Evolutionary conservation across 2,888 invertebrate species (phyloP).

Genomic region (Sympetrum striolatum): DNA sequence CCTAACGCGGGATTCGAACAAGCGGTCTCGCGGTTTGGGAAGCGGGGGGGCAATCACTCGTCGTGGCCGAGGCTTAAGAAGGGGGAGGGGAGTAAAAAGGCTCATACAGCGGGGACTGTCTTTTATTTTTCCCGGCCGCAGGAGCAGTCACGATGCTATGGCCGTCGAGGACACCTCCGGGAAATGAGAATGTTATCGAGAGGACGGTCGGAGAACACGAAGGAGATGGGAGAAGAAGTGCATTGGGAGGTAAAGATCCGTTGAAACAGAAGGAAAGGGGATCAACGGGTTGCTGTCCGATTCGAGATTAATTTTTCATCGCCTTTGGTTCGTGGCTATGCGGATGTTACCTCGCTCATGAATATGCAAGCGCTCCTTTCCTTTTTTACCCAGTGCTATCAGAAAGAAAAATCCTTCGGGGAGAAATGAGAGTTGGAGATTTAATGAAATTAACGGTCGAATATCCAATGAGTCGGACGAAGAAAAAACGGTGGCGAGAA

Average conservation of each 20-base stretch:
- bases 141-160: conserved; percentile 22
- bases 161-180: conserved; percentile 20
- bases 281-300: not conserved
- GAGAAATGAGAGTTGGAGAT: not conserved
- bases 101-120: not conserved
- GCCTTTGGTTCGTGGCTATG: not conserved
- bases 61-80: not conserved
- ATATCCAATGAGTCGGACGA: no score
- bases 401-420: not conserved
- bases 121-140: not conserved
- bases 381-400: not conserved
- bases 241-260: not conserved
- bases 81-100: not conserved
- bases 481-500: no score
- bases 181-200: conserved; percentile 12
- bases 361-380: not conserved
- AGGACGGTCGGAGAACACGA: not conserved
- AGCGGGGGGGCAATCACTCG: not conserved
- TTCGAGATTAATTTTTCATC: not conserved
- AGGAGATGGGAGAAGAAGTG: not conserved
- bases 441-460: not conserved
- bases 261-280: not conserved
- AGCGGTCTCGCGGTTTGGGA: conserved; percentile 9
- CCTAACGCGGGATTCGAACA: conserved; percentile 8
- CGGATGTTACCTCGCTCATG: not conserved